Evolutionary conservation across 2,888 invertebrate species (phyloP).

Genomic region (Tetanocera ferruginea): DNA sequence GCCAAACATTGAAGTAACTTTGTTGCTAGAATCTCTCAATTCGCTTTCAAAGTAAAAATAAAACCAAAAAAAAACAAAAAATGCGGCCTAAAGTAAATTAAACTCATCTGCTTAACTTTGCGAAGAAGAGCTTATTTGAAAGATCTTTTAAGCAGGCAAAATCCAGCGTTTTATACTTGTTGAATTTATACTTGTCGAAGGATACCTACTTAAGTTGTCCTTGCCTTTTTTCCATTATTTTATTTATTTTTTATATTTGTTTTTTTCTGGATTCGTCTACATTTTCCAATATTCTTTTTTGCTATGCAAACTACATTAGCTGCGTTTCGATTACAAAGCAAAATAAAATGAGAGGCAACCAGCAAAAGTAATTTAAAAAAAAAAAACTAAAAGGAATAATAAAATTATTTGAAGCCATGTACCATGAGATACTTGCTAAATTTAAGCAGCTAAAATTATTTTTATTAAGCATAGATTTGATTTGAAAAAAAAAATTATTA

Average conservation of each 20-base stretch:
- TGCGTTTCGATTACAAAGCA: constrained; percentile 30
- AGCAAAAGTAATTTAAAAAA: too few relatives aligned
- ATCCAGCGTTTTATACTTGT: constrained; percentile 37
- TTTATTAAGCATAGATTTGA: too few relatives aligned
- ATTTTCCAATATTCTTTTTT: neutral
- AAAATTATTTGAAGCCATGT: constrained; percentile 18
- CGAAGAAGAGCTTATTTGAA: neutral
- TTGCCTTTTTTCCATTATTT: neutral
- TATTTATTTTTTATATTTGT: neutral
- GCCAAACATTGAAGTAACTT: constrained; percentile 3
- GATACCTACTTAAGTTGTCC: constrained; percentile 8
- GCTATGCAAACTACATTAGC: constrained; percentile 28
- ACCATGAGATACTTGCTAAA: too few relatives aligned
- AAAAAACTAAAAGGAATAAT: neutral
- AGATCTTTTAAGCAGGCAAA: constrained; percentile 20
- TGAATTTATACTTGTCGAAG: constrained; percentile 31
- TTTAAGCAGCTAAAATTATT: too few relatives aligned
- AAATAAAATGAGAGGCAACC: constrained; percentile 2
- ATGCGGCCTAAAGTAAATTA: constrained; percentile 21
- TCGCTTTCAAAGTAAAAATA: neutral
- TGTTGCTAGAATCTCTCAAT: constrained; percentile 7
- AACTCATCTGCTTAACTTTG: constrained; percentile 24
- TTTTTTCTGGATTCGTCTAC: neutral
- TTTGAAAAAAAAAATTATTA: too few relatives aligned
- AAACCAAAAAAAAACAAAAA: neutral